These are phyloP conservation scores for Nemurella pictetii DNA, from an alignment of 2,888 invertebrate genomes.

Conservation along the genomic window DNA sequence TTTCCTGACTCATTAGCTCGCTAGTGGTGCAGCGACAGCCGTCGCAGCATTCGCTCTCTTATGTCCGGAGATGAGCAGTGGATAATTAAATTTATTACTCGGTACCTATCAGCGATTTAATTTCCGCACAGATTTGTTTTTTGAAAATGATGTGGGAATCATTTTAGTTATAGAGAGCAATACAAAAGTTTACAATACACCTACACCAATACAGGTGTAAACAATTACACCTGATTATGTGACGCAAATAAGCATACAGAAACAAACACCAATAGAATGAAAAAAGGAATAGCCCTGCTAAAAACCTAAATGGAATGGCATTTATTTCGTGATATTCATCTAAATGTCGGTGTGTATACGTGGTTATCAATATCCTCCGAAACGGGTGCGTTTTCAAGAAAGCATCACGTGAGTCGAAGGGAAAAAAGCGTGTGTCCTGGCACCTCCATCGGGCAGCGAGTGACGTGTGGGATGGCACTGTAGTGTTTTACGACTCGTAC, in stretches of 20 bases:
- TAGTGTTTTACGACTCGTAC: conserved; percentile 36
- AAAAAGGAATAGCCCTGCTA: too few relatives aligned
- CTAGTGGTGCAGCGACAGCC: background rate
- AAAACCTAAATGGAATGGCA: background rate
- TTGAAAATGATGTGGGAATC: too few relatives aligned
- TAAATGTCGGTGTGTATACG: background rate
- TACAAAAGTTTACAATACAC: too few relatives aligned
- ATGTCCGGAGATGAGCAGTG: background rate
- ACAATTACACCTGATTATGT: too few relatives aligned
- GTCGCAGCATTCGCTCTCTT: background rate
- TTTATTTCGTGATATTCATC: background rate
- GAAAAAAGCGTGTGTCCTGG: background rate
- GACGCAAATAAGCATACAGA: too few relatives aligned
- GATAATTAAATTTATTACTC: too few relatives aligned
- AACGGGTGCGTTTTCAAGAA: background rate
- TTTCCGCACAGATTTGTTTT: too few relatives aligned
- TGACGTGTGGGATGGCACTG: conserved; percentile 39
- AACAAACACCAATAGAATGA: too few relatives aligned
- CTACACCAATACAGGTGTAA: too few relatives aligned
- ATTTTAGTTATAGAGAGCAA: too few relatives aligned
- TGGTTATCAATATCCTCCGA: background rate
- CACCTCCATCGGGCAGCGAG: conserved; percentile 20
- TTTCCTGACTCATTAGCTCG: background rate
- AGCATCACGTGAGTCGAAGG: background rate
- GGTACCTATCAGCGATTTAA: too few relatives aligned